Evolutionary conservation across 2,113 vertebrate species (phyloP), one percentile per base, ranked within the genome.

Genomic region (Eleginops maclovinus): DNA sequence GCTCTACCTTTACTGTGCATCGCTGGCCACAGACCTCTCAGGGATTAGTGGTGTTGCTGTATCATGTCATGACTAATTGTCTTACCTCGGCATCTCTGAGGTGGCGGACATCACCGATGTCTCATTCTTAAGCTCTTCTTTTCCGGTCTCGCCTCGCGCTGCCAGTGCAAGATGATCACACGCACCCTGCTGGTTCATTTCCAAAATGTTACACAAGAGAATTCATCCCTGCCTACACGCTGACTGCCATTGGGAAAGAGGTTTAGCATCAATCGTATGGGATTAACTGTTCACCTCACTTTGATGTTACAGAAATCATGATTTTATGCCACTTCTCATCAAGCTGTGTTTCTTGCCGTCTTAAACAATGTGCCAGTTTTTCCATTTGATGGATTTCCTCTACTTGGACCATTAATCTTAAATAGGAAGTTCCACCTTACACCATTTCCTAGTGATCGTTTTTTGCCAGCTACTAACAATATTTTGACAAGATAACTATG

Each of bases 51-150:
- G 60, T 51, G 72, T 82, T 72, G 41, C 44, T 0, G 44, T 82
- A 81, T 84, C 85, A 72, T 70, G 17, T 2, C 28, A 63, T 14
- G 19, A 21, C 76, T 88, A 83, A 89, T 41, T 19, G 69, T 46
- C 81, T 88, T 85, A 86, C 7, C 8, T 56, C 46, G 16, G 43
- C 68, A 84, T 74, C 62, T 63, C 36, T 19, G 41, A 77, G 72
- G 79, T 87, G 51, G 51, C 8, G 22, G 85, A 77, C 76, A 26
- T 86, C 68, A 49, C 21, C 16, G 1, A 4, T 19, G 44, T 74
- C 72, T 77, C 67, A 9, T 72, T 16, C 59, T 12, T 90, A 89
- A 93, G 74, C 80, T 55, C 16, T 71, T 86, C 87, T 68, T 22
- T 87, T 86, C 59, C 61, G 72, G 84, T 83, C 53, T 10, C 5